Evolutionary conservation across 1,140 invertebrate species (phyloP), one percentile per base, ranked within the genome.

Genomic region (Procambarus virginalis): DNA sequence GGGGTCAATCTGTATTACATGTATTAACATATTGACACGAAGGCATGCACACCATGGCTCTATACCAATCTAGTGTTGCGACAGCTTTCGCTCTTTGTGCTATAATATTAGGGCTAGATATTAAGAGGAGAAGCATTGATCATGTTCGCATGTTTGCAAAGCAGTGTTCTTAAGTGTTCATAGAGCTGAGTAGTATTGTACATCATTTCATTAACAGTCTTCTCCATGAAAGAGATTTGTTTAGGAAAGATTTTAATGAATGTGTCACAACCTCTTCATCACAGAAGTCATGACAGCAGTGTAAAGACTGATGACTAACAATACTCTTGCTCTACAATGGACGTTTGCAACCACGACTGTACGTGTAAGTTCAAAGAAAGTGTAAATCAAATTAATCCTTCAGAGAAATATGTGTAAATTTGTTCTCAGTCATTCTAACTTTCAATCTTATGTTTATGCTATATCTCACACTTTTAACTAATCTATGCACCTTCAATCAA

Each of bases 341-440:
- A 89, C 88, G 88, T 89, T 75, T 89, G 88, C 88, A 78, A 89
- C 88, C 88, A 89, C 88, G 88, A 89, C 70, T 89, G 88, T 73
- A 89, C 88, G 88, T 89, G 88, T 89, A 83, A 78, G 46, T 78
- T 49, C n/a, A 89, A 84, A 70, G 45, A 83, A 83, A 84, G 76
- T 17, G 45, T n/a, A 78, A 84, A 85, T 60, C 34, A 79, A 88
- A 86, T 20, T 48, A 55, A 79, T 17, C 75, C 77, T 86, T 68
- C 77, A 79, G 75, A 86, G 76, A 64, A 79, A 73, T 20, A 22
- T 34, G n/a, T n/a, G n/a, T n/a, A 64, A 79, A 58, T n/a, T 48
- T 17, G 60, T 20, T 20, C 22, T 64, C 75, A 86, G n/a, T 75
- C 51, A 60, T 4, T 64, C 75, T 51, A 51, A 58, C 55, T 68